A percentile compares a stretch with the other conserved stretches of the same genome.
Conservation (phyloP, 2,797 vertebrate species). For the Pantherophis vulpinus region DNA sequence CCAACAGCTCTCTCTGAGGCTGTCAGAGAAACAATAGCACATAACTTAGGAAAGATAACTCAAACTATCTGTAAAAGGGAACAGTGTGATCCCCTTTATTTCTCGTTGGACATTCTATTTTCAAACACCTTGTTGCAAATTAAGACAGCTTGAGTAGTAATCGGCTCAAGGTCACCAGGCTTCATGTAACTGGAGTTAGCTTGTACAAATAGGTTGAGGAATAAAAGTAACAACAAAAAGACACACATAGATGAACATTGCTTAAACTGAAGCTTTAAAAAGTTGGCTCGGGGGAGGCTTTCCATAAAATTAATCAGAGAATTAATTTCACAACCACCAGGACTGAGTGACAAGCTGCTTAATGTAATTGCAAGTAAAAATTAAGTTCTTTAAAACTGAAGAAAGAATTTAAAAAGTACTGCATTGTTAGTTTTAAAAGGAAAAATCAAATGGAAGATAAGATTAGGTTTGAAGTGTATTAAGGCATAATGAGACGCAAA, state of each 20-base stretch:
- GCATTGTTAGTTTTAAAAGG: constrained; percentile 60
- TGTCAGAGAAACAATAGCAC: not conserved
- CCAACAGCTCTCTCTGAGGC: not conserved
- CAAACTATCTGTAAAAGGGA: not conserved
- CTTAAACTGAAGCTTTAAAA: constrained; percentile 47
- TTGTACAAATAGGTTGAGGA: constrained; percentile 34
- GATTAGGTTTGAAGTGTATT: constrained; percentile 41
- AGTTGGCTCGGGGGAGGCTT: constrained; percentile 54
- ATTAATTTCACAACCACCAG: constrained; percentile 59
- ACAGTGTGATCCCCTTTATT: not conserved
- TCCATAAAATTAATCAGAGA: constrained; percentile 60
- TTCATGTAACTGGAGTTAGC: not conserved
- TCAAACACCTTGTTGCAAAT: not conserved
- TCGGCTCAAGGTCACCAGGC: constrained; percentile 8
- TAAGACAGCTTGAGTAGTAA: not conserved
- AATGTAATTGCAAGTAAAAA: constrained; percentile 69
- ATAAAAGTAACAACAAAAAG: constrained; percentile 7
- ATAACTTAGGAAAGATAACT: not conserved
- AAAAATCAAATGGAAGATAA: constrained; percentile 57
- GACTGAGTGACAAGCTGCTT: constrained; percentile 66
- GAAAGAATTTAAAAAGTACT: constrained; percentile 47
- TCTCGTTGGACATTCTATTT: not conserved
- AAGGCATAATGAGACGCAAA: constrained; percentile 60
- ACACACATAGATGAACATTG: constrained; percentile 42
- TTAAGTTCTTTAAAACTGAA: constrained; percentile 60